Percentiles rank a stretch among this genome's conserved stretches.
These are phyloP conservation scores for human (Homo sapiens) DNA, from an alignment of 2,113 vertebrate genomes.

Conservation along the genomic window DNA sequence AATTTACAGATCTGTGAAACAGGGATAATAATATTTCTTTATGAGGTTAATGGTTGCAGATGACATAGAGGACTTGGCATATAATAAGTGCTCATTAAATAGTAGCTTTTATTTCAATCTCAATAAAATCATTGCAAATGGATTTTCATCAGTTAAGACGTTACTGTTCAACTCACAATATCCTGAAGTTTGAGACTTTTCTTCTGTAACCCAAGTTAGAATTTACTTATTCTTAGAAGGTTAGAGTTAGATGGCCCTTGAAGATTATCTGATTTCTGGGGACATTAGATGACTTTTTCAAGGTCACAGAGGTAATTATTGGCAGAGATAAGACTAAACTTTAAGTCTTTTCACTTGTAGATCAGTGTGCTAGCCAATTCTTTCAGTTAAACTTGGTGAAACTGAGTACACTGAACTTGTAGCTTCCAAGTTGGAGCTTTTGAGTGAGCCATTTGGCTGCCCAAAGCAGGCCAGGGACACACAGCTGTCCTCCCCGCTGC, in stretches of 20 bases:
- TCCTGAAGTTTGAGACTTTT: slow-evolving; percentile 3
- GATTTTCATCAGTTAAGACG: not conserved
- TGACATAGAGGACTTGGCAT: not conserved
- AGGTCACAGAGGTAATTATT: not conserved
- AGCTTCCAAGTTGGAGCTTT: not conserved
- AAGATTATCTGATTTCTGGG: slow-evolving; percentile 14
- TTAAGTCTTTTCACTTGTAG: not conserved
- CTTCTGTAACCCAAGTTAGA: not conserved
- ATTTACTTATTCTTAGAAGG: slow-evolving; percentile 2
- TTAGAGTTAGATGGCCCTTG: not conserved
- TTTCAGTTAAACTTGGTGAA: slow-evolving; percentile 2
- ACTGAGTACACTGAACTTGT: not conserved
- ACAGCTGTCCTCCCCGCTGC: not conserved
- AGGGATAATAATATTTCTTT: not conserved
- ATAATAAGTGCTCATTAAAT: not conserved
- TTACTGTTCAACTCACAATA: not conserved
- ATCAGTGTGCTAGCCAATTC: not conserved
- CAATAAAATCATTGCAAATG: not conserved
- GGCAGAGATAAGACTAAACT: not conserved
- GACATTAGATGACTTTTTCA: slow-evolving; percentile 10
- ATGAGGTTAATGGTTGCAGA: not conserved
- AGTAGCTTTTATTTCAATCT: slow-evolving; percentile 2
- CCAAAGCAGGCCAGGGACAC: not conserved
- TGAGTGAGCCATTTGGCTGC: not conserved
- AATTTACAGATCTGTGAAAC: slow-evolving; percentile 28